Conservation (phyloP, 2,888 invertebrate genomes). For the Smittia aterrima region DNA sequence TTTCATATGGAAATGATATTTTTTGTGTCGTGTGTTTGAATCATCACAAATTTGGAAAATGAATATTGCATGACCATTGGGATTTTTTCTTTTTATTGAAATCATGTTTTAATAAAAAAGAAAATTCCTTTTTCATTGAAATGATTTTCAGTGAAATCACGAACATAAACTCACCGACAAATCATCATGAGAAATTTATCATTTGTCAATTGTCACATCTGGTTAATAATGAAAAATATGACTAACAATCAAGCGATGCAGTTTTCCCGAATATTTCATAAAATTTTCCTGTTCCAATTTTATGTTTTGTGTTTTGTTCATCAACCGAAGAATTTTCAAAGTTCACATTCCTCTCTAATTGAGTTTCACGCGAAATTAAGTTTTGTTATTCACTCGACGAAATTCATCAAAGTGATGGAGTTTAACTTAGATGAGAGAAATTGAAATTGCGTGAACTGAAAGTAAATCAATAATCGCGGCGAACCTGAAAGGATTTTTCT, state of each 20-base stretch:
- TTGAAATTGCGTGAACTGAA: neutral
- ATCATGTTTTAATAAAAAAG: neutral
- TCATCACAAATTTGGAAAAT: neutral
- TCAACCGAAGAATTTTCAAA: no score
- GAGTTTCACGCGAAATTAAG: no score
- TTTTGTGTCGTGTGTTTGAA: conserved; percentile 6
- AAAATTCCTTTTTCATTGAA: neutral
- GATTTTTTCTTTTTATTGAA: neutral
- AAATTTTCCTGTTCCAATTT: neutral
- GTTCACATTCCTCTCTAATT: no score
- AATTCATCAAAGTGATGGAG: no score
- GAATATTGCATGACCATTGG: neutral
- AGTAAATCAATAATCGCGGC: neutral
- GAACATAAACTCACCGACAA: neutral
- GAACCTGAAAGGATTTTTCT: neutral
- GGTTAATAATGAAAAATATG: conserved; percentile 40
- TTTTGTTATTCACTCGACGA: no score
- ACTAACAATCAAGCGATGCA: neutral
- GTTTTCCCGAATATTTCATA: neutral
- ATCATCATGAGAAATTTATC: conserved; percentile 13
- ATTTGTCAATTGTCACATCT: conserved; percentile 34
- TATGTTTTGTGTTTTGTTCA: no score
- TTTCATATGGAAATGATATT: conserved; percentile 10
- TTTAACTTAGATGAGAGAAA: no score
- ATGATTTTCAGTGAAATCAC: neutral